A percentile compares a stretch with the other conserved stretches of the same genome.
These are phyloP conservation scores for Monopis laevigella DNA, from an alignment of 2,888 invertebrate species.

Conservation along the genomic window DNA sequence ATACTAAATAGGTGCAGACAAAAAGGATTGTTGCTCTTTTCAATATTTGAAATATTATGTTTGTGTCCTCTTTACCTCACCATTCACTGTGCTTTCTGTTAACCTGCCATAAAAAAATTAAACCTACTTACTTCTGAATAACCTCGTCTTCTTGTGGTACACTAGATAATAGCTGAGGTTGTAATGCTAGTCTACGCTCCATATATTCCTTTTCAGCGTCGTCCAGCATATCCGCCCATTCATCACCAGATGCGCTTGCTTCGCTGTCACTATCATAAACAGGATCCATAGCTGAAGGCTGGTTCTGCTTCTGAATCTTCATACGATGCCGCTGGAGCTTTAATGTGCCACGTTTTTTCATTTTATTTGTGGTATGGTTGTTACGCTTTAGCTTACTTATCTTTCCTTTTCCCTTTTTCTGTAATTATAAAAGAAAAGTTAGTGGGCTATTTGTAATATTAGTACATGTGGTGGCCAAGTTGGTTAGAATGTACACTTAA, in stretches of 20 bases:
- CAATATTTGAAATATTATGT: no score
- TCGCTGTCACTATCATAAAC: constrained; percentile 57
- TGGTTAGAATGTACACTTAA: no score
- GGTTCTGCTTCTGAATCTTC: constrained; percentile 43
- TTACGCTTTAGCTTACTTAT: constrained; percentile 65
- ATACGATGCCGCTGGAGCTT: constrained; percentile 50
- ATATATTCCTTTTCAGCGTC: constrained; percentile 65
- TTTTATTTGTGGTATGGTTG: constrained; percentile 67
- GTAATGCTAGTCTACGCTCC: constrained; percentile 44
- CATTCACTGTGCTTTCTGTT: background rate
- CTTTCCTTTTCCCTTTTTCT: constrained; percentile 63
- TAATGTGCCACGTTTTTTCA: constrained; percentile 62
- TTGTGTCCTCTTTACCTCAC: no score
- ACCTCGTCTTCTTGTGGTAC: constrained; percentile 26
- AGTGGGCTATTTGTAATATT: no score
- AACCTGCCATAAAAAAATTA: background rate
- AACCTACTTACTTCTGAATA: background rate
- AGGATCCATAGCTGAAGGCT: constrained; percentile 29
- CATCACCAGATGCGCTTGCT: constrained; percentile 52
- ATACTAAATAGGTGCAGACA: no score
- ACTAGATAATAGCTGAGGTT: constrained; percentile 46
- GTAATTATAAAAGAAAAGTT: constrained; percentile 17
- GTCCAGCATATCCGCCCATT: constrained; percentile 68
- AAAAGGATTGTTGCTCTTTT: no score
- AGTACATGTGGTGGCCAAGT: no score